Base-by-base conservation (phyloP, 2,888 invertebrate species). In the Apodemia duryi region DNA sequence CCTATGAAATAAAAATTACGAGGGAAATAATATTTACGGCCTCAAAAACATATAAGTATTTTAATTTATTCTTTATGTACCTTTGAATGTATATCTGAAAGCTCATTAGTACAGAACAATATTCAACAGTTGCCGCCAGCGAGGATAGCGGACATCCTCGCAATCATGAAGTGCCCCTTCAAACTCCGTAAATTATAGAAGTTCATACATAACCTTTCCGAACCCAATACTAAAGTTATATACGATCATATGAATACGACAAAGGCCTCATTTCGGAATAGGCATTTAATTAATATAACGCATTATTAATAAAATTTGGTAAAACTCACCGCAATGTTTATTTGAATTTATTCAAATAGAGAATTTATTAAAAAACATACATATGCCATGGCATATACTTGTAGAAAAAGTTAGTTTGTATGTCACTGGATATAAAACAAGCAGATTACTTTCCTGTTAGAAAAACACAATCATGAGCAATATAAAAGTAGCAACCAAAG, bases 101-200 rank as follows among this genome's bases (percentile, higher is more conserved):
- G 57, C 71, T 76, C 77, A 79, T 80, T 82, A 82, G 81, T 82
- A 81, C 73, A 77, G 77, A 84, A 85, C 83, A 83, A 83, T 83
- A 81, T 79, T 71, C 73, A 73, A 75, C 77, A 74, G 73, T 79
- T 71, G 83, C 88, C 87, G 73, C 80, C 69, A 78, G 88, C 87
- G 79, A 84, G 88, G 87, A 78, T 71, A 72, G 71, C 77, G 78
- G 77, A 78, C 81, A 80, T 81, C 80, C 78, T 74, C 79, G 81
- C 83, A 84, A 86, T 86, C 84, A 85, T 77, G 77, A 67, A 71
- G 70, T 70, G 29, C 54, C 72, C 73, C 74, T 75, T 63, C 73
- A 79, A 82, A 83, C 82, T 83, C 81, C 80, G 79, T 73, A 80
- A 79, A 85, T 84, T 86, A 78, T 77, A 75, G 71, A 71, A 71